Percentiles rank a stretch among this genome's conserved stretches.
These are phyloP conservation scores for Lates calcarifer DNA, from an alignment of 2,113 vertebrate genomes.

Conservation along the genomic window DNA sequence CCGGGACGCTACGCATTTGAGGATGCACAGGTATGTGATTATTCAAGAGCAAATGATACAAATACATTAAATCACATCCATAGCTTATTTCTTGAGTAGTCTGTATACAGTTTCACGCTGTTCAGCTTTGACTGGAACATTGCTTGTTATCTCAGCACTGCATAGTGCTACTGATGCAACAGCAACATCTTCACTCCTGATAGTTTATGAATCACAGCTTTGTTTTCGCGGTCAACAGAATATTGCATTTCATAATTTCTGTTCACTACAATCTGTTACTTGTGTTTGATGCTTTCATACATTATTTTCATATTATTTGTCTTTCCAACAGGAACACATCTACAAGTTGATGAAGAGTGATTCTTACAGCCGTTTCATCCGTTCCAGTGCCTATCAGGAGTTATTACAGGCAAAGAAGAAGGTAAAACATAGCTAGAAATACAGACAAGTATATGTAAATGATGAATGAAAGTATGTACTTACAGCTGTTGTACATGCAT, in stretches of 20 bases:
- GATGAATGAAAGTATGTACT: too few relatives aligned
- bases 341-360: constrained; percentile 99
- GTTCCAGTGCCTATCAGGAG: constrained; percentile 99
- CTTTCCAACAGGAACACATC: constrained; percentile 92
- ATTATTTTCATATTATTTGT: not conserved
- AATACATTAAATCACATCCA: not conserved
- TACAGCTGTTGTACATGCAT: not conserved
- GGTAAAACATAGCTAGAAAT: constrained; percentile 85
- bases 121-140: not conserved
- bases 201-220: not conserved
- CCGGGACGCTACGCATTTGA: constrained; percentile 95
- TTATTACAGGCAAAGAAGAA: constrained; percentile 99
- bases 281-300: constrained; percentile 4
- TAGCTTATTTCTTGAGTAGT: not conserved
- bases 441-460: not conserved
- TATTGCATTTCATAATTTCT: not conserved
- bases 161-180: not conserved
- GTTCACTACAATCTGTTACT: not conserved
- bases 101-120: not conserved
- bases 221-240: not conserved
- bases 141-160: not conserved
- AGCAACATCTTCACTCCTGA: not conserved
- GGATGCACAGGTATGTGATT: constrained; percentile 91
- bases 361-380: constrained; percentile 98
- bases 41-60: not conserved